Percentiles rank a stretch among this genome's conserved stretches.
Evolutionary conservation across 2,113 vertebrate genomes (phyloP).

Genomic region (Limanda limanda): DNA sequence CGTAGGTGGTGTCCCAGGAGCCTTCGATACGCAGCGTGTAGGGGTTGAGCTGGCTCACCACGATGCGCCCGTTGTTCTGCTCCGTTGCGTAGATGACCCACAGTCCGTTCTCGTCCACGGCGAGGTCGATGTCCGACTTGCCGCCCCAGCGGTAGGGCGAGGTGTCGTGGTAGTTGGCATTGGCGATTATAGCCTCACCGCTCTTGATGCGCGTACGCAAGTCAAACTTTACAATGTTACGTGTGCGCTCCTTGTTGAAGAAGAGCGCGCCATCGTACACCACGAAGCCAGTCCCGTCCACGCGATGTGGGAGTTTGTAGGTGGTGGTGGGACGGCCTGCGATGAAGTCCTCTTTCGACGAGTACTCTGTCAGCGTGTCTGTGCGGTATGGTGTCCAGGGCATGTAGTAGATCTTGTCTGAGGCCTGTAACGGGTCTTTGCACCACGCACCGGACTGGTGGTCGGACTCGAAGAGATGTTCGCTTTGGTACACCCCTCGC

Average conservation of each 20-base stretch:
- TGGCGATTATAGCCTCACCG: conserved; percentile 97
- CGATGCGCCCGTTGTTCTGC: conserved; percentile 90
- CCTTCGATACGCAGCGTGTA: conserved; percentile 89
- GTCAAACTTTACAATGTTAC: conserved; percentile 99
- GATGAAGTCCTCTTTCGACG: conserved; percentile 98
- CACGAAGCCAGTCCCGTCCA: conserved; percentile 97
- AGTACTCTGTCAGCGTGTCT: conserved; percentile 96
- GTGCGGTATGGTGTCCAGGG: conserved; percentile 98
- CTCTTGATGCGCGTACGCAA: conserved; percentile 97
- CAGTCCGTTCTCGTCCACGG: conserved; percentile 92
- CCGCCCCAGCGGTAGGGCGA: conserved; percentile 90
- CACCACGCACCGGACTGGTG: conserved; percentile 99
- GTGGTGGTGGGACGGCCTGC: conserved; percentile 97
- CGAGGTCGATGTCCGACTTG: conserved; percentile 92
- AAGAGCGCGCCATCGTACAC: conserved; percentile 97
- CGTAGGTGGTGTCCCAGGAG: conserved; percentile 90
- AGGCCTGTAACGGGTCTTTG: conserved; percentile 97
- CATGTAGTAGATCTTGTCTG: conserved; percentile 99
- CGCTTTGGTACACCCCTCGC: conserved; percentile 96
- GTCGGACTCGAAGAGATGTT: conserved; percentile 98
- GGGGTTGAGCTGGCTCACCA: conserved; percentile 94
- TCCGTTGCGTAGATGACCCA: conserved; percentile 98
- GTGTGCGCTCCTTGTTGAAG: conserved; percentile 98
- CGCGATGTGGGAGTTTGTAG: conserved; percentile 96
- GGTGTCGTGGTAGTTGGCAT: conserved; percentile 87